Conservation (phyloP, 2,113 vertebrate genomes). For the Sitta europaea region DNA sequence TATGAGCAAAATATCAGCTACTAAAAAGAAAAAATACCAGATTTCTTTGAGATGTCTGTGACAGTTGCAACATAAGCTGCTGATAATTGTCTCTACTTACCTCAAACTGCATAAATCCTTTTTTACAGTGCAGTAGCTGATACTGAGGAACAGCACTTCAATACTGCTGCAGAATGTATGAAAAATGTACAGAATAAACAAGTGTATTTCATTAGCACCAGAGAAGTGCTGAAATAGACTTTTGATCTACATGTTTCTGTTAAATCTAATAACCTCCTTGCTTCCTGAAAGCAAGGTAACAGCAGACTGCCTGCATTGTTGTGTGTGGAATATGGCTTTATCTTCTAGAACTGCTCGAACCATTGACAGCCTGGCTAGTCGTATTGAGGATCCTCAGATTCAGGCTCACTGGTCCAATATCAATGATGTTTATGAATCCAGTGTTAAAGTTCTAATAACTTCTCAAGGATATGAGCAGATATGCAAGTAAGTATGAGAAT, state of each 20-base stretch:
- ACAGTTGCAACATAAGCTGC: background rate
- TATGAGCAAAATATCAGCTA: background rate
- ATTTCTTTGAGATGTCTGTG: background rate
- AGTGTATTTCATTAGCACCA: background rate
- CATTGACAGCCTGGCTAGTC: constrained; percentile 92
- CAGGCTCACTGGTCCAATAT: constrained; percentile 99
- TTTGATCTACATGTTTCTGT: background rate
- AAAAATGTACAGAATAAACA: background rate
- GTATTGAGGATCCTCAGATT: constrained; percentile 96
- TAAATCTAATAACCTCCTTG: background rate
- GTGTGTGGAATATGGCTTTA: background rate
- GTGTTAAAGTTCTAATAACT: constrained; percentile 97
- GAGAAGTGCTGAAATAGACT: background rate
- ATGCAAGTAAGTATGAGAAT: constrained; percentile 89
- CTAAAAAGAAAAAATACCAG: background rate
- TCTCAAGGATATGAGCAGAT: constrained; percentile 99
- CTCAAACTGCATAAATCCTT: background rate
- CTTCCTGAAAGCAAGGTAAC: background rate
- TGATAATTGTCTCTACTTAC: background rate
- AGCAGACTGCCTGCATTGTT: background rate
- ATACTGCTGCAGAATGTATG: background rate
- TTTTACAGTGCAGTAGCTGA: background rate
- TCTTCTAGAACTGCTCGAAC: constrained; percentile 87
- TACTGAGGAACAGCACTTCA: background rate
- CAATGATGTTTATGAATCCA: constrained; percentile 96